Base-by-base conservation (phyloP, 2,113 vertebrate genomes). In the Myrmophylax atrothorax region DNA sequence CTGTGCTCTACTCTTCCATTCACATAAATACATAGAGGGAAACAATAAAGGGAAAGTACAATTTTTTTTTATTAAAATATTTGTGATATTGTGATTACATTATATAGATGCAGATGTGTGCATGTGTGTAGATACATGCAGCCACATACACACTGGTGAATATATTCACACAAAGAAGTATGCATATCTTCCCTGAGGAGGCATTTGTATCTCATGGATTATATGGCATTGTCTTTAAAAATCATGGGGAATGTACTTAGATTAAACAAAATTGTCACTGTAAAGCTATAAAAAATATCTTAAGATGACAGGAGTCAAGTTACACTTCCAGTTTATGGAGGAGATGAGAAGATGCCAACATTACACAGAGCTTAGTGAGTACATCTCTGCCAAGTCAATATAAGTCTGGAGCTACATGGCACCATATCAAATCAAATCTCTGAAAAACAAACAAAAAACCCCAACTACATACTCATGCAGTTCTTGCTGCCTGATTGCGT, bases 291-390 rank as follows among this genome's bases (percentile, higher is more conserved):
- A 87, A 90, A 80, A 31, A 23, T 5, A 35, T 42, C 52, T 62
- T 75, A 49, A 76, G 29, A 38, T 81, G 28, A 46, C 37, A 92
- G 79, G 53, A 64, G 29, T 35, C 72, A 68, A 66, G 62, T 69
- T 79, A 83, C n/a, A 35, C 50, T 87, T 62, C 38, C 46, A 77
- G 33, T 94, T 92, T 83, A 42, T 60, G 40, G 63, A 91, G 52
- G 89, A 76, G 76, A 81, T 83, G 95, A 72, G 90, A 94, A 55
- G 50, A 76, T 87, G 68, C 84, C 55, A 68, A 55, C 25, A 18
- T 56, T 74, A 82, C 75, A 79, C 62, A 88, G 77, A 94, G 44
- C 37, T 72, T 91, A 94, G 74, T 89, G 67, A 84, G 60, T 75
- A 33, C 5, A 7, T 37, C 69, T 78, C n/a, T 89, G 50, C 50